Conservation (phyloP, 1,140 invertebrate genomes). For the Oryzaephilus surinamensis region DNA sequence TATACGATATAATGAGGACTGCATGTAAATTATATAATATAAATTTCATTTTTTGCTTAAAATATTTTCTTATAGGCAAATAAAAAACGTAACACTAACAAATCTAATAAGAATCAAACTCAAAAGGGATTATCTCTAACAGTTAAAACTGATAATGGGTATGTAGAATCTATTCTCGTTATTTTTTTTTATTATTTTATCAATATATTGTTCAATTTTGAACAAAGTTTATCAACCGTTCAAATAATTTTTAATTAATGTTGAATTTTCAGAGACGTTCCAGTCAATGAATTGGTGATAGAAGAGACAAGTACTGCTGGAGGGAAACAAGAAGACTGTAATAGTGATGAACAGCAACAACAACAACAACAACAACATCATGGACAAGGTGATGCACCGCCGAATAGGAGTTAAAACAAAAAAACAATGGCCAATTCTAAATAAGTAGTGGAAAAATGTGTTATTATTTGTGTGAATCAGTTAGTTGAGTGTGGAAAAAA, state of each 20-base stretch:
- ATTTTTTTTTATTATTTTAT: background rate
- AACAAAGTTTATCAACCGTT: background rate
- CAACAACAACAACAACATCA: conserved; percentile 23
- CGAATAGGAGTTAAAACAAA: too few species aligned
- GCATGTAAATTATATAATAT: too few species aligned
- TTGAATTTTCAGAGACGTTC: conserved; percentile 21
- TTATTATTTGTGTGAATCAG: too few species aligned
- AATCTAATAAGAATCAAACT: conserved; percentile 24
- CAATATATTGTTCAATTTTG: background rate
- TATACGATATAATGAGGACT: too few species aligned
- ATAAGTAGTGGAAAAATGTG: too few species aligned
- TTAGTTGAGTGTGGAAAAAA: too few species aligned
- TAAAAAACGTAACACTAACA: conserved; percentile 29
- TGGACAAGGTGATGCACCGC: conserved; percentile 32
- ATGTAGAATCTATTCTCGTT: conserved; percentile 10
- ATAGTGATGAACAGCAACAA: conserved; percentile 24
- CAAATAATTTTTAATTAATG: background rate
- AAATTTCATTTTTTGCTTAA: too few species aligned
- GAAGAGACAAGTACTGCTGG: conserved; percentile 10
- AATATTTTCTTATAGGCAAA: conserved; percentile 20
- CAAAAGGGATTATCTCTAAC: conserved; percentile 23
- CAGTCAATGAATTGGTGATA: conserved; percentile 16
- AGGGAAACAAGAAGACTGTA: conserved; percentile 21
- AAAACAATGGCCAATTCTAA: too few species aligned
- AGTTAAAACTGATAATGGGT: conserved; percentile 30